Conservation (phyloP, 64 coral and sea anemone genomes). For the Hydrozoanthus tunicans region DNA sequence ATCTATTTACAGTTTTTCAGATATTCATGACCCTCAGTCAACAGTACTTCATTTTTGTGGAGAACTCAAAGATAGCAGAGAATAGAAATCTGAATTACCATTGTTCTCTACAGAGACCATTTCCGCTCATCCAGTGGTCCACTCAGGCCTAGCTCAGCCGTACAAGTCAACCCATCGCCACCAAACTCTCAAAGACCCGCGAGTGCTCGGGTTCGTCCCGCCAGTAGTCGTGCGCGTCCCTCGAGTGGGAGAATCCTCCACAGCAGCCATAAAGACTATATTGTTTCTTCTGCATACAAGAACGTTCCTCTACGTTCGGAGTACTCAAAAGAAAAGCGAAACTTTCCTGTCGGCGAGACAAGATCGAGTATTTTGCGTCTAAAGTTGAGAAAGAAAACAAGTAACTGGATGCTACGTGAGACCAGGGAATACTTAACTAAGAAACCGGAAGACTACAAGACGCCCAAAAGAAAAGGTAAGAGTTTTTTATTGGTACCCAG, state of each 20-base stretch:
- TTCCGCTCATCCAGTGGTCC: conserved; percentile 54
- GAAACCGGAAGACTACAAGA: conserved; percentile 79
- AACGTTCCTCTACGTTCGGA: conserved; percentile 57
- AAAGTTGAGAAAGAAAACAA: conserved; percentile 71
- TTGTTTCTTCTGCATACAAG: conserved; percentile 72
- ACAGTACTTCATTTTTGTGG: background rate
- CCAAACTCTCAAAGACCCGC: conserved; percentile 57
- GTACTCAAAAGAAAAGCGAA: background rate
- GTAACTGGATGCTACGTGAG: conserved; percentile 79
- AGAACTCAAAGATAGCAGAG: background rate
- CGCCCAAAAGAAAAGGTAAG: conserved; percentile 52
- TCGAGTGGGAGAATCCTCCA: conserved; percentile 64
- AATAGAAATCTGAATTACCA: no score
- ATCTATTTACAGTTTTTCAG: no score
- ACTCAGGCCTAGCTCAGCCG: conserved; percentile 70
- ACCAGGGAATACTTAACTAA: conserved; percentile 70
- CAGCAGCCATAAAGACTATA: conserved; percentile 90
- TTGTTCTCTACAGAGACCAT: conserved; percentile 60
- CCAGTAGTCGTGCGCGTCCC: conserved; percentile 47
- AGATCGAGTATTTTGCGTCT: conserved; percentile 75
- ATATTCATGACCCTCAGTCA: no score
- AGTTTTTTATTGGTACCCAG: background rate
- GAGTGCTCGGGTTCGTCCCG: conserved; percentile 64
- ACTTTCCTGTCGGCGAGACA: conserved; percentile 53
- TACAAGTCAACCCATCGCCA: conserved; percentile 69